phyloP scores from a whole-genome alignment of 2,113 vertebrate genomes.

The Corythornis cristatus region DNA sequence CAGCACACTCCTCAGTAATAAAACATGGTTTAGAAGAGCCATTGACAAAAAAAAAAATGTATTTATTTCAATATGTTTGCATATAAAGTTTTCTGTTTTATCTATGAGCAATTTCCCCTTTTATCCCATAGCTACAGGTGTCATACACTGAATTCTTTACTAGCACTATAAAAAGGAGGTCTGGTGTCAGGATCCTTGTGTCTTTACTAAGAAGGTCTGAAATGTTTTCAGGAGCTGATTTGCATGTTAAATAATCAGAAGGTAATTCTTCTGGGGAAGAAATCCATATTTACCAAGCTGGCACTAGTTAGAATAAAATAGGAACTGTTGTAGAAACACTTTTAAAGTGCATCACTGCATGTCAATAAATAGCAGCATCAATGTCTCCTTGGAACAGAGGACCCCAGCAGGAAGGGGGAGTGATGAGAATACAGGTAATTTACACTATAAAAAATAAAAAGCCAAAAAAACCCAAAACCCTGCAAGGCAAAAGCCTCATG shows the following conservation, averaged over 20 bases:
- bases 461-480: background rate
- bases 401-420: background rate
- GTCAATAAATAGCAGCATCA: conserved; percentile 70
- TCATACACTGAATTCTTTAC: background rate
- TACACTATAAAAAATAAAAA: background rate
- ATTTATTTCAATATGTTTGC: conserved; percentile 25
- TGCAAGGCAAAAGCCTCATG: background rate
- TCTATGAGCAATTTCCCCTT: background rate
- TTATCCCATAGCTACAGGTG: background rate
- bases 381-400: conserved; percentile 15
- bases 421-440: background rate
- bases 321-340: conserved; percentile 34
- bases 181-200: background rate
- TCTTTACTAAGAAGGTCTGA: background rate
- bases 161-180: background rate
- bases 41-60: background rate
- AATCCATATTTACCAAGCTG: background rate
- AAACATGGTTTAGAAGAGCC: background rate
- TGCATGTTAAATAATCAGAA: background rate
- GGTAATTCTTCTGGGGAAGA: background rate
- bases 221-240: background rate
- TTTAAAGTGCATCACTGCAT: conserved; percentile 77
- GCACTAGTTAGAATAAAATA: background rate
- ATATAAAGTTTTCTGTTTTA: background rate
- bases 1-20: fast-evolving